phyloP scores from a whole-genome alignment of 2,888 invertebrate species.

The Falcaria lacertinaria region DNA sequence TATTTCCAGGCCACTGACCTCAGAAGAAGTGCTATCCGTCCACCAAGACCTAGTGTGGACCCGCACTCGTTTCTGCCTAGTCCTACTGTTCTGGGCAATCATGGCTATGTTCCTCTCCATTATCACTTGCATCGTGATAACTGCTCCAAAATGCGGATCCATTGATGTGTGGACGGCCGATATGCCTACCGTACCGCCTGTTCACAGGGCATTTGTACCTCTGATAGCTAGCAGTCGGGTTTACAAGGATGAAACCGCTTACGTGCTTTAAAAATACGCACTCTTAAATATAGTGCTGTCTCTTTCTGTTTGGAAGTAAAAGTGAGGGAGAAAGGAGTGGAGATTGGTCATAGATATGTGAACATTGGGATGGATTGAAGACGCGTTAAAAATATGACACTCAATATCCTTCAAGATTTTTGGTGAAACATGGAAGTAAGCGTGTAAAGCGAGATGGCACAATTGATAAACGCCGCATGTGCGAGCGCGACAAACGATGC shows the following conservation, averaged over 20 bases:
- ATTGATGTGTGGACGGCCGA: slow-evolving; percentile 12
- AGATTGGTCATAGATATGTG: too few relatives aligned
- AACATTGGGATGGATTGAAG: too few relatives aligned
- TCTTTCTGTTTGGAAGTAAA: too few relatives aligned
- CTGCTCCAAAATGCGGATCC: slow-evolving; percentile 27
- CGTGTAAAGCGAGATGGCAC: too few relatives aligned
- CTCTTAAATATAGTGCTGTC: too few relatives aligned
- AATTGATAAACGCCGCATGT: too few relatives aligned
- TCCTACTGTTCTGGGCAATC: slow-evolving; percentile 70
- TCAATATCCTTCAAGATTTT: too few relatives aligned
- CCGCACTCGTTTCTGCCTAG: slow-evolving; percentile 56
- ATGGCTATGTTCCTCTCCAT: slow-evolving; percentile 66
- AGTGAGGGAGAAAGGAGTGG: too few relatives aligned
- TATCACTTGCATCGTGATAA: slow-evolving; percentile 54
- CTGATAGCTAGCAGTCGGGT: slow-evolving; percentile 25
- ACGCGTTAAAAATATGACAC: too few relatives aligned
- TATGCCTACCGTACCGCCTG: slow-evolving; percentile 41
- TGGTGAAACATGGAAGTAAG: too few relatives aligned
- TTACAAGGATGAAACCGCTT: not conserved
- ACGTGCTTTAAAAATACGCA: not conserved
- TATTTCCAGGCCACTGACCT: slow-evolving; percentile 55
- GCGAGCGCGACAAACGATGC: too few relatives aligned
- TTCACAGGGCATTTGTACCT: slow-evolving; percentile 45
- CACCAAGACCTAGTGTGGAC: slow-evolving; percentile 72
- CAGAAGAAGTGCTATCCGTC: slow-evolving; percentile 69